A percentile compares a stretch with the other conserved stretches of the same genome.
Evolutionary conservation across 2,888 invertebrate species (phyloP).

Genomic region (Noctuana brunneofusca): DNA sequence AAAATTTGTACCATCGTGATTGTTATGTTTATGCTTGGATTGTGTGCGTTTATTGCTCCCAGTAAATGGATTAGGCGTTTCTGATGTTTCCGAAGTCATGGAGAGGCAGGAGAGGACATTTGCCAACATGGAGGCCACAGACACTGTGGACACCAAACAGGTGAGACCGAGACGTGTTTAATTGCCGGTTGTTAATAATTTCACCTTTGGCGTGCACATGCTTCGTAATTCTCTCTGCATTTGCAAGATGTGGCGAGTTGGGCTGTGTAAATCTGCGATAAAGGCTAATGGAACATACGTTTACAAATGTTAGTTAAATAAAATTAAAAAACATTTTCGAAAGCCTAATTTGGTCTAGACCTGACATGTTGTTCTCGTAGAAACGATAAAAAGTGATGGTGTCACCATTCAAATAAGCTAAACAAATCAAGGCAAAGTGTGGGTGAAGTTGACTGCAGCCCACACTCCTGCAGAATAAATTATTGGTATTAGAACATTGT

Average conservation of each 20-base stretch:
- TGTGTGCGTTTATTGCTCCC: conserved; percentile 64
- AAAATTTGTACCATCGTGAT: conserved; percentile 71
- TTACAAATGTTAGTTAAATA: neutral
- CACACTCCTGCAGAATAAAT: conserved; percentile 77
- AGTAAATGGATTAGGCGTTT: conserved; percentile 72
- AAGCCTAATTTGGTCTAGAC: conserved; percentile 18
- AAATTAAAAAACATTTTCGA: neutral
- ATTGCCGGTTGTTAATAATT: conserved; percentile 74
- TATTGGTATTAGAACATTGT: conserved; percentile 72
- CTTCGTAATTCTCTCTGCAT: conserved; percentile 32
- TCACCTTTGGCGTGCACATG: conserved; percentile 54
- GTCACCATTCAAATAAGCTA: conserved; percentile 57
- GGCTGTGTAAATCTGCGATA: neutral
- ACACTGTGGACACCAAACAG: conserved; percentile 86
- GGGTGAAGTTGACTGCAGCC: conserved; percentile 71
- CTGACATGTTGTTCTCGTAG: conserved; percentile 18
- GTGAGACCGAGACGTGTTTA: conserved; percentile 71
- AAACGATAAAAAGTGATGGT: conserved; percentile 44
- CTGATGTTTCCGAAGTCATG: conserved; percentile 79
- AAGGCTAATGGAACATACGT: neutral
- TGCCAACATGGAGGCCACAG: conserved; percentile 84
- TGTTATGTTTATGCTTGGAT: conserved; percentile 75
- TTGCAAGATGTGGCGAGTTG: conserved; percentile 8
- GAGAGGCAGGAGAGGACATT: conserved; percentile 78
- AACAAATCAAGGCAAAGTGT: conserved; percentile 71